Base-by-base conservation (phyloP, 2,113 vertebrate species). In the Caloenas nicobarica region DNA sequence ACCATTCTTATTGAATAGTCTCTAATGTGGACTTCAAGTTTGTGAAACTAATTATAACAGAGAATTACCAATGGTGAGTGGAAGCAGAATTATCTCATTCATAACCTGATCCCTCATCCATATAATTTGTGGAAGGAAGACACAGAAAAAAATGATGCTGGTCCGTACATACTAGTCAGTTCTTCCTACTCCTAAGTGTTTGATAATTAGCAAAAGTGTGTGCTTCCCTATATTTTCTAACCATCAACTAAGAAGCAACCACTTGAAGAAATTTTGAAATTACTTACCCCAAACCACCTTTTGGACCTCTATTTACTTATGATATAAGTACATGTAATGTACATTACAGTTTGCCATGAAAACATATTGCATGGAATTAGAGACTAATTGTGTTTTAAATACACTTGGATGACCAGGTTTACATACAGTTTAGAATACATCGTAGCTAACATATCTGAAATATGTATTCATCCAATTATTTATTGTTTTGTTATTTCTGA, bases 31-130 rank as follows among this genome's bases (percentile, higher is more conserved):
- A 69, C 88, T 89, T 81, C 21, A 51, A 87, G 61, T 40, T 92
- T 80, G 65, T 90, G 51, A 93, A 88, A 94, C 77, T 86, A 91
- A 74, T 84, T 92, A 54, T 68, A 76, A 57, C 78, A 91, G 42
- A 90, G 46, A 88, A 95, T 94, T 91, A 71, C 84, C 61, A 72
- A 33, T 64, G 44, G 56, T 76, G 57, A 96, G 64, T 77, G 60
- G 42, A 95, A 93, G 46, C 48, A 69, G 65, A 93, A 85, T 46
- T 86, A 65, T 66, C 58, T 93, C 88, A 77, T 36, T 91, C 66
- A 58, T 88, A 94, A 77, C 42, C 76, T 90, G 87, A 83, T 68
- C 61, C 90, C 29, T 88, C 68, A 80, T 76, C 60, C 68, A 25
- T 80, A 42, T 73, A 60, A 84, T 90, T 62, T 81, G 48, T 86